Evolutionary conservation across 92 coral and sea anemone species (phyloP).

Genomic region (Metridium senile): DNA sequence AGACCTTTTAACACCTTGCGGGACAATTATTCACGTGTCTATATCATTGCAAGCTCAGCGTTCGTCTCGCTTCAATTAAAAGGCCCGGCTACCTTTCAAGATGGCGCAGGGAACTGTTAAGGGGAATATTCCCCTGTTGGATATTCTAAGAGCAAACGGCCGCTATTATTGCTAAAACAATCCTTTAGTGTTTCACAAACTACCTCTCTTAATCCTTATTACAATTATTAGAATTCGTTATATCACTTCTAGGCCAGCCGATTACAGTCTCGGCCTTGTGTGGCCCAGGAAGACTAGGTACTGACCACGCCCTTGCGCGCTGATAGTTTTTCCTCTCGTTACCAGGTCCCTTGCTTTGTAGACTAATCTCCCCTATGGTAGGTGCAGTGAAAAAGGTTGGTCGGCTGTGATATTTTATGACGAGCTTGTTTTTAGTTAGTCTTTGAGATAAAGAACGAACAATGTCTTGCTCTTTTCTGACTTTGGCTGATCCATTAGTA

Average conservation of each 20-base stretch:
- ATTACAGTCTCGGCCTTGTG: neutral
- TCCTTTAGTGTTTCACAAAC: neutral
- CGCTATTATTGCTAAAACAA: too few relatives aligned
- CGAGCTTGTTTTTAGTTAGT: neutral
- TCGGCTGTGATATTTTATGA: neutral
- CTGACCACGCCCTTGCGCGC: neutral
- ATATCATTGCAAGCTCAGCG: too few relatives aligned
- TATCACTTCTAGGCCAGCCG: neutral
- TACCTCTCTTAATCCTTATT: neutral
- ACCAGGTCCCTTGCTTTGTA: neutral
- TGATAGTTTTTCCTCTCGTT: neutral
- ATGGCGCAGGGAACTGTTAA: too few relatives aligned
- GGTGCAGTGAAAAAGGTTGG: neutral
- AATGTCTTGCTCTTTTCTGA: neutral
- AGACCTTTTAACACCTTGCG: too few relatives aligned
- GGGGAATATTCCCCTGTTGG: too few relatives aligned
- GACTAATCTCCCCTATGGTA: neutral
- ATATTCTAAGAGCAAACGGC: too few relatives aligned
- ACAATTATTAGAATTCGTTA: too few relatives aligned
- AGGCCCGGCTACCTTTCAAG: too few relatives aligned
- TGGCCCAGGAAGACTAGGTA: neutral
- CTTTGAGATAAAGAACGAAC: conserved; percentile 4
- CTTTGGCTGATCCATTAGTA: neutral
- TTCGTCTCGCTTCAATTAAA: too few relatives aligned
- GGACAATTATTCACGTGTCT: too few relatives aligned